Conservation (phyloP, 2,888 invertebrate species). For the Temnothorax rugatulus region DNA sequence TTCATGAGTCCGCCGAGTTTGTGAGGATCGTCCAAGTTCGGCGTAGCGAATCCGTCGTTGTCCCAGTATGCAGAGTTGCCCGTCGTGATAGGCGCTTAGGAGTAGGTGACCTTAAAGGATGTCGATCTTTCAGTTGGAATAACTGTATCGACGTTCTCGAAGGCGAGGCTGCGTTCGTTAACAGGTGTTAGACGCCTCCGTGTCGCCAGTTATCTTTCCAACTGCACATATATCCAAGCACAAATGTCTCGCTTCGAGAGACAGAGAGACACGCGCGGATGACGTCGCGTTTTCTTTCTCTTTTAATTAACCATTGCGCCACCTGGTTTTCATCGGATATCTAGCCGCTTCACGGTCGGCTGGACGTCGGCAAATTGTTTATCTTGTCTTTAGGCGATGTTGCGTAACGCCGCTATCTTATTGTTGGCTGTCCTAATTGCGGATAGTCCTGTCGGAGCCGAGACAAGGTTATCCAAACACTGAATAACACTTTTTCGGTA, state of each 20-base stretch:
- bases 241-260: conserved; percentile 4
- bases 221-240: conserved; percentile 7
- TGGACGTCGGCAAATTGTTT: conserved; percentile 21
- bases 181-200: conserved; percentile 65
- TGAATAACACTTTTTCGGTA: neutral
- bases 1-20: neutral
- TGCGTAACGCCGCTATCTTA: conserved; percentile 2
- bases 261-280: neutral
- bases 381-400: neutral
- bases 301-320: conserved; percentile 48
- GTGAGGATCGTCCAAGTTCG: neutral
- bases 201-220: conserved; percentile 59
- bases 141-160: conserved; percentile 62
- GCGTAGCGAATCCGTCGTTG: conserved; percentile 10
- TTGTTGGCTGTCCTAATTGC: neutral
- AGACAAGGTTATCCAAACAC: neutral
- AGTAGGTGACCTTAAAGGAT: conserved; percentile 72
- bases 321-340: conserved; percentile 41
- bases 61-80: conserved; percentile 34
- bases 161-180: conserved; percentile 39
- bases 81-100: conserved; percentile 29
- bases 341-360: conserved; percentile 22
- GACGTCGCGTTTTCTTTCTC: conserved; percentile 20
- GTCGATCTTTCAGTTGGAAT: conserved; percentile 62
- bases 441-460: neutral